These are phyloP conservation scores for Ptychodera flava DNA, from an alignment of 35 echinoderm and acorn worm genomes.

Conservation along the genomic window DNA sequence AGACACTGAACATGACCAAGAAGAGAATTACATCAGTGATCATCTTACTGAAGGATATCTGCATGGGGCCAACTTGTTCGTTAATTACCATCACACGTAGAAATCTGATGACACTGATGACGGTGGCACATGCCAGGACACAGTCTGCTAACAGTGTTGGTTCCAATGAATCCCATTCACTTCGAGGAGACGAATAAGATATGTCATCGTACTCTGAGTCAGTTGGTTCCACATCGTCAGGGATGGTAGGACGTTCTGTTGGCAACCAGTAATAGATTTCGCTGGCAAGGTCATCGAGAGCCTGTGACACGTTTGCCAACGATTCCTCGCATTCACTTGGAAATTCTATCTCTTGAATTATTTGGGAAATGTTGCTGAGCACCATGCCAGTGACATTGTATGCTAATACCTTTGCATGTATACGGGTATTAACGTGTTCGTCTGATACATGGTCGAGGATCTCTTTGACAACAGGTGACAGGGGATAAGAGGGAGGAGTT, in stretches of 20 bases:
- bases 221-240: neutral
- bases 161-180: neutral
- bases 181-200: neutral
- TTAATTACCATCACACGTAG: slow-evolving; percentile 31
- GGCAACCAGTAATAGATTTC: neutral
- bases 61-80: slow-evolving; percentile 49
- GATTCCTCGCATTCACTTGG: neutral
- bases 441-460: neutral
- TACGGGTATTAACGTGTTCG: neutral
- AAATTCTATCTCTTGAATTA: neutral
- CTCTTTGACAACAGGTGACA: neutral
- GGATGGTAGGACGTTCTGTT: neutral
- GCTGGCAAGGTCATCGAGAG: neutral
- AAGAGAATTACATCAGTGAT: slow-evolving; percentile 40
- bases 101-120: slow-evolving; percentile 26
- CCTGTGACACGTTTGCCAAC: neutral
- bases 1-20: slow-evolving; percentile 51
- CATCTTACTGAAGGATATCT: slow-evolving; percentile 57
- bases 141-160: neutral
- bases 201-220: neutral
- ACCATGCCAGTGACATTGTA: neutral
- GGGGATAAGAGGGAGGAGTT: too few relatives aligned
- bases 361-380: neutral
- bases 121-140: neutral
- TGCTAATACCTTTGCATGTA: neutral